Conservation (phyloP, 2,888 invertebrate genomes). For the Drosophila kambysellisi region DNA sequence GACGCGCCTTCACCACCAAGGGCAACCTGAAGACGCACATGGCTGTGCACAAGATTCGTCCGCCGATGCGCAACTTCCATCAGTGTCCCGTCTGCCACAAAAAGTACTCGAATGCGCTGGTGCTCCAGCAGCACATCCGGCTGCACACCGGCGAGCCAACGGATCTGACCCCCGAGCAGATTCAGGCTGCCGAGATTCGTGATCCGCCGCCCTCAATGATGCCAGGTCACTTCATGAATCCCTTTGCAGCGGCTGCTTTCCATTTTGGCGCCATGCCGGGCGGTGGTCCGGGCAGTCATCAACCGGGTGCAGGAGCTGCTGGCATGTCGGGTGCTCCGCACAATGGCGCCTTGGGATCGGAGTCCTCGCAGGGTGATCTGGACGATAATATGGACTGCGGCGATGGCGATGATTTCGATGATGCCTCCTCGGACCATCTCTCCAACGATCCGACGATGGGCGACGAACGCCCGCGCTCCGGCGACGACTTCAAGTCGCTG, state of each 20-base stretch:
- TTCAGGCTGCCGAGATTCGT: constrained; percentile 93
- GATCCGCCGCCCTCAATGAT: constrained; percentile 89
- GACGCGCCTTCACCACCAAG: constrained; percentile 98
- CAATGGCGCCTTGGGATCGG: constrained; percentile 83
- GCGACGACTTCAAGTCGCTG: constrained; percentile 84
- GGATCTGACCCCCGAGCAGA: constrained; percentile 93
- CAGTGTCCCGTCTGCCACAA: constrained; percentile 99
- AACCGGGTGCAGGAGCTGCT: constrained; percentile 35
- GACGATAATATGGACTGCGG: constrained; percentile 85
- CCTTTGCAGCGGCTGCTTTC: constrained; percentile 84
- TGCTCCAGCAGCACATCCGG: constrained; percentile 97
- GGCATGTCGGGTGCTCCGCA: constrained; percentile 61
- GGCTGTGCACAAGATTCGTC: constrained; percentile 99
- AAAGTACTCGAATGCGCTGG: constrained; percentile 96
- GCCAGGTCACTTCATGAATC: constrained; percentile 85
- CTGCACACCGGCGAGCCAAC: constrained; percentile 96
- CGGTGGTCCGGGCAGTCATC: constrained; percentile 45
- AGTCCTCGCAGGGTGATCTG: constrained; percentile 84
- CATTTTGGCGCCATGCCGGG: constrained; percentile 84
- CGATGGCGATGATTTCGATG: constrained; percentile 84
- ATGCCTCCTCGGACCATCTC: constrained; percentile 84
- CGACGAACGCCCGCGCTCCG: constrained; percentile 81
- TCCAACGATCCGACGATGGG: constrained; percentile 79
- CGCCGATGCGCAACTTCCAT: constrained; percentile 95
- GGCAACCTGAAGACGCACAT: constrained; percentile 99